Base-by-base conservation (phyloP, 37 sponge, comb jelly and placozoan genomes). In the Diacarnus erythraeanus region DNA sequence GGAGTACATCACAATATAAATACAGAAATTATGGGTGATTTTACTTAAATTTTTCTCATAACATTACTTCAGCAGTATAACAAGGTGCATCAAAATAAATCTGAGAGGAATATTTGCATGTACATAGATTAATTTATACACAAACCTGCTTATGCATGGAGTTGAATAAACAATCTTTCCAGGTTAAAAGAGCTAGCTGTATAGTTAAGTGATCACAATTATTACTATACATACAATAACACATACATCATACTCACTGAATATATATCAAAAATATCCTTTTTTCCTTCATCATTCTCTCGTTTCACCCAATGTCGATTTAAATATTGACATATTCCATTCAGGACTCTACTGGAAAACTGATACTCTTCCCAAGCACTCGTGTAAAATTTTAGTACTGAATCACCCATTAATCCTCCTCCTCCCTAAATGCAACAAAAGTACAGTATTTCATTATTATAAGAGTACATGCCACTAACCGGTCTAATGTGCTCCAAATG, bases 221-320 rank as follows among this genome's bases (percentile, higher is more conserved):
- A 61, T 5, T 27, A 15, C 8, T 5, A 61, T 15, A 8, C 64
- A 61, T 27, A 15, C 21, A 61, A 61, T 61, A 61, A 18, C 20
- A 68, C 29, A 29, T 9, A 64, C n/a, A 68, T 3, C 2, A 1
- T 17, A 72, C 89, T 83, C 70, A 94, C 92, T 0, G 88, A 86
- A 74, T 92, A 98, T 27, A 98, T 87, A 23, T 98, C 99, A 57
- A 78, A 82, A 59, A 96, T 87, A 26, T 94, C 90, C 42, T 87
- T 91, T 74, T 92, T 89, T n/a, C 99, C 99, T 72, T 98, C 99
- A 38, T 96, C 99, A 60, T 92, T 80, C 78, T 98, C 95, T 69
- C 99, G 77, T 77, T 94, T 98, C 35, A 98, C 97, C 97, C 97
- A 98, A 76, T 98, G 99, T 2, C 97, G 77, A 79, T 98, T 98